Conservation (phyloP, 2,113 vertebrate genomes). For the Notarius quadriscutis region DNA sequence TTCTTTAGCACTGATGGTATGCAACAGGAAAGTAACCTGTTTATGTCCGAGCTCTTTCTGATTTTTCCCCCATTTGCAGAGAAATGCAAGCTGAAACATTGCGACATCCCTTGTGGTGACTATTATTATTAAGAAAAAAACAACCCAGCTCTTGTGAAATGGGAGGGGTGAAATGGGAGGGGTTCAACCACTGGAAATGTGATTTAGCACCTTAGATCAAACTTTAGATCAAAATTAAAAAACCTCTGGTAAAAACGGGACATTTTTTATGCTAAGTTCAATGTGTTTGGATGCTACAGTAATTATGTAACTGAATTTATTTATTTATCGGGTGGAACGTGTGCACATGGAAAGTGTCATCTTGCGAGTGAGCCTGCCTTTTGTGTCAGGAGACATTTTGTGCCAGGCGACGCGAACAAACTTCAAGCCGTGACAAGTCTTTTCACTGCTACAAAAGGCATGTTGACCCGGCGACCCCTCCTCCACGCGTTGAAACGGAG, state of each 20-base stretch:
- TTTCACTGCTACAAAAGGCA: conserved; percentile 65
- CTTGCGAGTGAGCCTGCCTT: conserved; percentile 47
- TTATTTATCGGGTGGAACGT: neutral
- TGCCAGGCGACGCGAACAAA: conserved; percentile 60
- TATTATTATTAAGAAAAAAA: neutral
- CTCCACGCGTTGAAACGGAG: conserved; percentile 64
- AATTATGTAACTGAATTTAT: neutral
- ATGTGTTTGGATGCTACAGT: neutral
- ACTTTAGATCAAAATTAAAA: neutral
- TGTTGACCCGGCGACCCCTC: conserved; percentile 23
- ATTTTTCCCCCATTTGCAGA: neutral
- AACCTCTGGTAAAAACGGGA: neutral
- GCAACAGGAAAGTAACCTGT: too few species aligned
- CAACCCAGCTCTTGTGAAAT: neutral
- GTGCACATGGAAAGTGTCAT: neutral
- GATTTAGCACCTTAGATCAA: neutral
- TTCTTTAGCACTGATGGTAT: too few species aligned
- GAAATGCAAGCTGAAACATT: neutral
- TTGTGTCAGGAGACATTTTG: conserved; percentile 69
- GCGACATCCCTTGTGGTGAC: neutral
- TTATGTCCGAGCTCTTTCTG: neutral
- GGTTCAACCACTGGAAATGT: neutral
- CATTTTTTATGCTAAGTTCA: neutral
- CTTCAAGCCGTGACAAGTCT: conserved; percentile 55
- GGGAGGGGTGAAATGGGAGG: neutral